phyloP scores from a whole-genome alignment of 2,797 vertebrate species.

The Argyrosomus regius region DNA sequence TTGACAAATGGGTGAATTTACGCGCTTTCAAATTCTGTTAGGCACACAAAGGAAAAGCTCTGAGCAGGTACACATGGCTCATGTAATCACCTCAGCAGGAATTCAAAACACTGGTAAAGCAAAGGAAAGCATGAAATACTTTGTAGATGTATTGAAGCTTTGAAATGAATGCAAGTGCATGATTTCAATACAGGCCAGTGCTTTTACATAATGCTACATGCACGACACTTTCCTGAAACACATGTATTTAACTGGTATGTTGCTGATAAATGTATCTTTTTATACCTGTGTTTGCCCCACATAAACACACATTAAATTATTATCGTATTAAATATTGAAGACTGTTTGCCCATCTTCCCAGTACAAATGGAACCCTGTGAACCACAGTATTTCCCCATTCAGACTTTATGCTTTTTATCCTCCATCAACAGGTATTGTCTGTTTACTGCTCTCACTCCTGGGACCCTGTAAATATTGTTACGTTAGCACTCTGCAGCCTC shows the following conservation, averaged over 20 bases:
- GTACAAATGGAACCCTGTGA: constrained; percentile 13
- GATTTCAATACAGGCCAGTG: background rate
- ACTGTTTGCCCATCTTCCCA: background rate
- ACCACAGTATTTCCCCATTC: constrained; percentile 26
- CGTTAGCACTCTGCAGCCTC: constrained; percentile 46
- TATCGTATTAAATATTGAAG: constrained; percentile 1
- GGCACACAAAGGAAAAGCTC: constrained; percentile 39
- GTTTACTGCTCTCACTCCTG: constrained; percentile 58
- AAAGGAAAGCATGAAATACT: constrained; percentile 5
- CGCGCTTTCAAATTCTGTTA: constrained; percentile 45
- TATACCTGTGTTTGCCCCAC: background rate
- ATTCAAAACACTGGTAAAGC: constrained; percentile 31
- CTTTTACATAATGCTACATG: constrained; percentile 1
- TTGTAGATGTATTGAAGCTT: constrained; percentile 4
- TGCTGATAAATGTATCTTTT: background rate
- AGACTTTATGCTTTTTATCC: constrained; percentile 48
- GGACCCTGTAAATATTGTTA: constrained; percentile 61
- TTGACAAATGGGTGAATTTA: constrained; percentile 36
- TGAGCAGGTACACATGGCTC: constrained; percentile 15
- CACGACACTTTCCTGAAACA: background rate
- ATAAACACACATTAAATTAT: constrained; percentile 7
- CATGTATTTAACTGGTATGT: background rate
- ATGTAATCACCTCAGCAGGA: constrained; percentile 49
- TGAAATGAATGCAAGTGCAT: constrained; percentile 27
- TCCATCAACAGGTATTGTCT: constrained; percentile 56